Evolutionary conservation across 1,140 invertebrate species (phyloP), one percentile per base, ranked within the genome.

Genomic region (Oscheius sp.): DNA sequence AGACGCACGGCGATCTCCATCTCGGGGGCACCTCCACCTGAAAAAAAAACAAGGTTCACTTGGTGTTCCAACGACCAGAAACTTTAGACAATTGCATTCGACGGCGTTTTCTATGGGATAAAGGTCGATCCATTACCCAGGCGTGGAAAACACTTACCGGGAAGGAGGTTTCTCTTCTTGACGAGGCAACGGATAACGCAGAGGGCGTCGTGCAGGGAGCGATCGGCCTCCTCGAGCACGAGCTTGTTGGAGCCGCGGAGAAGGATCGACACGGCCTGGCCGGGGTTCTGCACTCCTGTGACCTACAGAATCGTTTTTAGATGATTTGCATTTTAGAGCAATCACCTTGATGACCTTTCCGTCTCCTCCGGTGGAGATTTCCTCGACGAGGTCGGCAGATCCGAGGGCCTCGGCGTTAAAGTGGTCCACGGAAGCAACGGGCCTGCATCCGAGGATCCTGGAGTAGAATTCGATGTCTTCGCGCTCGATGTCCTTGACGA

Each of bases 351-450:
- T 92, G 85, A 95, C 93, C 86, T 95, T 94, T 59, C 91, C 93
- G 29, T 80, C 78, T 69, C 88, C 89, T 66, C 94, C 93, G 78
- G 93, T 91, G 78, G 90, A 89, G 36, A 97, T 89, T 87, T 99
- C 95, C 87, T 99, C 95, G 29, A 94, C 93, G 23, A 97, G 86
- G 76, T 99, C 96, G 63, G 95, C 97, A 77, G 88, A 90, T 3
- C 92, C 92, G 7, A 99, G 87, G 85, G 92, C 91, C 83, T 99
- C 95, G 61, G 95, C 87, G 2, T 90, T 88, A 85, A 99, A 99
- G 85, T 99, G 97, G 88, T 99, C 96, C 46, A 98, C 85, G 36
- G 93, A 96, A n/a, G 96, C 97, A 82, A 99, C 95, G 2, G 97
- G 97, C 66, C 93, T 88, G 85, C 95, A 98, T 26, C 91, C 91